Base-by-base conservation (phyloP, 2,888 invertebrate genomes). In the Chaetogeoica ovagalla region DNA sequence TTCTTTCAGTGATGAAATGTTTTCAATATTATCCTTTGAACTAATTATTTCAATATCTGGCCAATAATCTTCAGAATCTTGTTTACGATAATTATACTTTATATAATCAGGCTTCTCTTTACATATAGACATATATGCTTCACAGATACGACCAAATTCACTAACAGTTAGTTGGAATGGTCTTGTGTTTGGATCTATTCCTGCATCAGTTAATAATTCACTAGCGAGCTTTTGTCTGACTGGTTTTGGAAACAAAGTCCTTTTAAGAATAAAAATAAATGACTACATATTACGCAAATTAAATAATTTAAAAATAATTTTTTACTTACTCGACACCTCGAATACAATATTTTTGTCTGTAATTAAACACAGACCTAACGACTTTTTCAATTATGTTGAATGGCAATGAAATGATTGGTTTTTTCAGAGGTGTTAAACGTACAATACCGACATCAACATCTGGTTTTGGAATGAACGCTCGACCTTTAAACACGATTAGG, bases 381-480 rank as follows among this genome's bases (percentile, higher is more conserved):
- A 99, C 92, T 87, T 96, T 98, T 85, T 98, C 97, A 21, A 97
- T 92, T 82, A 95, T 85, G 84, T 90, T 88, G 86, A 97, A 99
- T 0, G 95, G 93, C 59, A 94, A 88, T 81, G 89, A 85, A 19
- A 94, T 93, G 37, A 91, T 88, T 0, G 98, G 97, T 69, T 89
- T 86, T 83, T 90, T 90, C 13, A 92, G 86, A 1, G 99, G 98
- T 21, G 91, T 90, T 70, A 99, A 89, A 70, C 92, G 92, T 0
- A 99, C 96, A 1, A 98, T 95, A 21, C 95, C 97, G 0, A 98
- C 98, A 88, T 99, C 97, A 8, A 99, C 98, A 82, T 98, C 91
- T 0, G 99, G 98, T 85, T 93, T 92, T 0, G 99, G 99, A 52
- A 97, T 89, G 88, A 99, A 99, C 0, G 94, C 93, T 83, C 88